Evolutionary conservation across 2,797 vertebrate species (phyloP), one percentile per base, ranked within the genome.

Genomic region (Spheniscus humboldti): DNA sequence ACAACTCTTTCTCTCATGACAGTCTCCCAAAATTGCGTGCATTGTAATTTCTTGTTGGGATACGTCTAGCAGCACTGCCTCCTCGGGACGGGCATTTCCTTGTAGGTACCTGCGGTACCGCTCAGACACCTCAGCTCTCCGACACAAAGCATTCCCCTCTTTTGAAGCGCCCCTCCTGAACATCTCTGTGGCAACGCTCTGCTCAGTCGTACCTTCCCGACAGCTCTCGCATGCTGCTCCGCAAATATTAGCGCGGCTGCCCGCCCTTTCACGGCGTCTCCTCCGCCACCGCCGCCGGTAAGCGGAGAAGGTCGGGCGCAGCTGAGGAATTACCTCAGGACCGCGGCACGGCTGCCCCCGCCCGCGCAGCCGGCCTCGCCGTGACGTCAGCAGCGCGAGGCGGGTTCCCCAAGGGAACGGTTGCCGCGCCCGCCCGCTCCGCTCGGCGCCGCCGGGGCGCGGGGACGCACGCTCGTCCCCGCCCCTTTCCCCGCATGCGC

Each of bases 401-500:
- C 57, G 33, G 13, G 30, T 9, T 11, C 43, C 69, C 39, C 25
- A 3, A 7, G 33, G 23, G 24, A 5, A 13, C 8, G 30, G 22
- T 31, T 41, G 31, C 19, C n/a, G 45, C 57, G 30, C 50, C 68
- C 62, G n/a, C 56, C 68, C 68, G 33, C 59, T 15, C 68, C 37
- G 25, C 43, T 4, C 7, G 31, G 24, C 52, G 17, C 25, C 33
- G 18, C 27, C 19, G 35, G 41, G n/a, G 19, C 23, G 35, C 55
- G 20, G 37, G 30, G 48, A 24, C 53, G 39, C 53, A 20, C 13
- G 6, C 30, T 31, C 37, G 16, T 6, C 18, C 13, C 79, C 71
- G 31, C 35, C 48, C 31, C 11, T 41, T 22, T 7, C 7, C 1
- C 24, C 79, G 96, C 97, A 97, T 94, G 97, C 97, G 97, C 94